These are phyloP conservation scores for Sebastes elongatus DNA, from an alignment of 2,797 vertebrate species.

Conservation along the genomic window DNA sequence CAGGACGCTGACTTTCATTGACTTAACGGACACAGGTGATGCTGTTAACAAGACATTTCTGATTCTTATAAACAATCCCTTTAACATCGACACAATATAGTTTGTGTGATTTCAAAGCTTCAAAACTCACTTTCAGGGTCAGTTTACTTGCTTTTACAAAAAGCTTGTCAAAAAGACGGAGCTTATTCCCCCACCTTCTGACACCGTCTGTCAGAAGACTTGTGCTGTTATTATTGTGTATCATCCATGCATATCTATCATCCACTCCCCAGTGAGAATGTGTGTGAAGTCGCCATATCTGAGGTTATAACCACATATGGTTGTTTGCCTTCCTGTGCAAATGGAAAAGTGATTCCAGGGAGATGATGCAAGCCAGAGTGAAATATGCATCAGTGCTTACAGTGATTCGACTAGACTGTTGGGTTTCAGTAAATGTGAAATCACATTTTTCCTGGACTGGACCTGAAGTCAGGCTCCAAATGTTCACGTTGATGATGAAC, in stretches of 20 bases:
- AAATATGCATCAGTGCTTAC: not conserved
- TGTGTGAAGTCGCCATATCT: not conserved
- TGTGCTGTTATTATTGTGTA: not conserved
- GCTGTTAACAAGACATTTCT: too few relatives aligned
- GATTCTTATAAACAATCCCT: too few relatives aligned
- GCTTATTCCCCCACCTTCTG: not conserved
- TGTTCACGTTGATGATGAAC: not conserved
- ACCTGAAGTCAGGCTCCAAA: not conserved
- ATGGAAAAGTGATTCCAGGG: conserved; percentile 21
- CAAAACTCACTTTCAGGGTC: not conserved
- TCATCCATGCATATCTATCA: not conserved
- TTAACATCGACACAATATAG: not conserved
- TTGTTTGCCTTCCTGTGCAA: conserved; percentile 25
- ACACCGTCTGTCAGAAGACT: not conserved
- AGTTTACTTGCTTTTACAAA: not conserved
- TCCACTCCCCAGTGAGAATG: not conserved
- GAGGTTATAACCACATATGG: conserved; percentile 28
- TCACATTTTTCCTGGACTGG: not conserved
- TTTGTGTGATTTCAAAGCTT: not conserved
- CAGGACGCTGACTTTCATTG: too few relatives aligned
- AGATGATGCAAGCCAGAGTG: conserved; percentile 14
- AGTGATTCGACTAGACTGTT: not conserved
- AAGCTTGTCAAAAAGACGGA: not conserved
- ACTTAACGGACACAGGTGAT: too few relatives aligned
- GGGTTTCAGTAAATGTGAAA: not conserved